Percentiles rank a stretch among this genome's conserved stretches.
phyloP scores from a whole-genome alignment of 2,888 invertebrate genomes.

The Homarus gammarus region DNA sequence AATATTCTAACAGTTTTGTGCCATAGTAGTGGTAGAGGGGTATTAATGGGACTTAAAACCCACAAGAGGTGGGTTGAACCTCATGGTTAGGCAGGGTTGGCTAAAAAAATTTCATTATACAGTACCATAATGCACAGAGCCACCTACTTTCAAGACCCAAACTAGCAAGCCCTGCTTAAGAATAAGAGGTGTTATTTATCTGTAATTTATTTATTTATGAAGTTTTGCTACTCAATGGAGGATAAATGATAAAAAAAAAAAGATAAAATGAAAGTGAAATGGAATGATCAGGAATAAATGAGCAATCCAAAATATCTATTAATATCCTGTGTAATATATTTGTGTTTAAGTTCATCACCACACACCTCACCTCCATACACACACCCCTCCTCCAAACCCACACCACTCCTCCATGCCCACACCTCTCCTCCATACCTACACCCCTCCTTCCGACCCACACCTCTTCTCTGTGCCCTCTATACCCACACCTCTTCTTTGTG shows the following conservation, averaged over 20 bases:
- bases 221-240: neutral
- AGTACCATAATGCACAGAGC: neutral
- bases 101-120: neutral
- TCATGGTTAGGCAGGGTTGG: neutral
- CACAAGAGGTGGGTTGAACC: neutral
- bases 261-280: neutral
- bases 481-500: too few relatives aligned
- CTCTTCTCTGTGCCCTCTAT: too few relatives aligned
- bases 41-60: neutral
- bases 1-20: constrained; percentile 29
- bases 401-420: too few relatives aligned
- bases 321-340: neutral
- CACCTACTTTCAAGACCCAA: neutral
- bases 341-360: too few relatives aligned
- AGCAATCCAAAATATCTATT: neutral
- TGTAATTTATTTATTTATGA: neutral
- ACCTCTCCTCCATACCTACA: too few relatives aligned
- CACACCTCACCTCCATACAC: too few relatives aligned
- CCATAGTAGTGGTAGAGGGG: constrained; percentile 18
- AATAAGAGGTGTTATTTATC: neutral
- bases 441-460: too few relatives aligned
- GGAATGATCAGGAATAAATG: constrained; percentile 5
- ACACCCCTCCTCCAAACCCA: too few relatives aligned
- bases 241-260: neutral
- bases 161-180: neutral